Base-by-base conservation (phyloP, 2,113 vertebrate species). In the Lasiurus borealis region DNA sequence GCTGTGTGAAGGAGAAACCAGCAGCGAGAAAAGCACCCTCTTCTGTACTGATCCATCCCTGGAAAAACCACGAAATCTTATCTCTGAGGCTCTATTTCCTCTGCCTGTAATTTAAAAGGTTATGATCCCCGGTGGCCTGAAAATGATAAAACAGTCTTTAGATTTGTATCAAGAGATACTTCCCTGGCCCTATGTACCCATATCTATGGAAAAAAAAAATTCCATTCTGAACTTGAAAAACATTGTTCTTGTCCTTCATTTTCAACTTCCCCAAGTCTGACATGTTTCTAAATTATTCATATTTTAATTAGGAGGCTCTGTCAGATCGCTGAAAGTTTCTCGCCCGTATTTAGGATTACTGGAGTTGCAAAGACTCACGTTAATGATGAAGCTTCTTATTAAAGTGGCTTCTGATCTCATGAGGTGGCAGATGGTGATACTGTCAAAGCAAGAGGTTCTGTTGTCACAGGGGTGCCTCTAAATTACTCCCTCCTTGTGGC, bases 241-340 rank as follows among this genome's bases (percentile, higher is more conserved):
- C 29, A 86, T 77, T 54, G 2, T 62, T 92, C 14, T 66, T 66
- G 4, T 3, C 11, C 50, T 81, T 14, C 16, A 23, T 71, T 92
- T 92, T 96, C 29, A 59, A 52, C 62, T 69, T 75, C 27, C 23
- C 59, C 19, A 80, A 52, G 25, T 62, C 40, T 76, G 40, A 81
- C 34, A 89, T 31, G 10, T 69, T 85, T 78, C 78, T 59, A 86
- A 90, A 57, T 83, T 77, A 72, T 57, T 77, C 34, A 78, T 50
- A 62, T 72, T 78, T 77, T 77, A 95, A 80, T 68, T 59, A 80
- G 44, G 88, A 73, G 8, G 15, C 31, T 73, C 71, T 86, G 73
- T 83, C 76, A 52, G 21, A 80, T 73, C 36, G 72, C 44, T 85
- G 71, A 50, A 72, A 64, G 15, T 89, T 71, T 77, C 25, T 86